Conservation (phyloP, 2,888 invertebrate species). For the Venustoraphidia nigricollis region DNA sequence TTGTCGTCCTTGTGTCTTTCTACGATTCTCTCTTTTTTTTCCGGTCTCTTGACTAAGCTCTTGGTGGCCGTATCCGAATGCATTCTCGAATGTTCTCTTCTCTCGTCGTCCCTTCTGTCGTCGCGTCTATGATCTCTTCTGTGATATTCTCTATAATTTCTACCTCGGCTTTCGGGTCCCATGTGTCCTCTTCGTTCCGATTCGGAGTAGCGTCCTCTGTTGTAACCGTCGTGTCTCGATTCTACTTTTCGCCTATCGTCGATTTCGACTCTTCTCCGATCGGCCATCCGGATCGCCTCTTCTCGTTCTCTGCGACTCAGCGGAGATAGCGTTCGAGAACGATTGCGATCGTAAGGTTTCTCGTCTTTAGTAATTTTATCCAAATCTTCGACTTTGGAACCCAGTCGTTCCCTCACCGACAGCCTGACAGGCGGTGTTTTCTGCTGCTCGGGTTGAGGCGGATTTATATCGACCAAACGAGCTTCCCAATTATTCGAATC, state of each 20-base stretch:
- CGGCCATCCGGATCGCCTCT: constrained; percentile 10
- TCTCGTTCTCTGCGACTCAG: constrained; percentile 27
- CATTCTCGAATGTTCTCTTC: constrained; percentile 8
- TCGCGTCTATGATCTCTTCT: constrained; percentile 8
- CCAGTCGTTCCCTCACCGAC: constrained; percentile 66
- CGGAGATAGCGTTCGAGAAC: constrained; percentile 32
- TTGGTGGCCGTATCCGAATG: background rate
- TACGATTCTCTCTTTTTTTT: constrained; percentile 10
- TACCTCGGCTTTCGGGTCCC: constrained; percentile 13
- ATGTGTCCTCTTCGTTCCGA: constrained; percentile 9
- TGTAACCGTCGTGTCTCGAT: constrained; percentile 2
- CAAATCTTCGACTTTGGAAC: constrained; percentile 53
- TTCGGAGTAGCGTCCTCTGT: constrained; percentile 1
- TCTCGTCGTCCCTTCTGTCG: constrained; percentile 10
- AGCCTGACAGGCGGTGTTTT: constrained; percentile 36
- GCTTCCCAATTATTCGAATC: constrained; percentile 21
- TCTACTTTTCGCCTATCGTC: constrained; percentile 10
- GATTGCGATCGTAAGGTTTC: constrained; percentile 28
- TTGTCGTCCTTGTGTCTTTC: constrained; percentile 11
- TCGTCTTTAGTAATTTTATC: constrained; percentile 34
- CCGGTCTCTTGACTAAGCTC: constrained; percentile 2
- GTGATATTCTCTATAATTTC: constrained; percentile 11
- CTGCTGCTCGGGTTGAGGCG: constrained; percentile 21
- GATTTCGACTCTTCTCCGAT: constrained; percentile 10
- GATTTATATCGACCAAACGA: constrained; percentile 29